Base-by-base conservation (phyloP, 2,888 invertebrate species). In the Seira musarum region DNA sequence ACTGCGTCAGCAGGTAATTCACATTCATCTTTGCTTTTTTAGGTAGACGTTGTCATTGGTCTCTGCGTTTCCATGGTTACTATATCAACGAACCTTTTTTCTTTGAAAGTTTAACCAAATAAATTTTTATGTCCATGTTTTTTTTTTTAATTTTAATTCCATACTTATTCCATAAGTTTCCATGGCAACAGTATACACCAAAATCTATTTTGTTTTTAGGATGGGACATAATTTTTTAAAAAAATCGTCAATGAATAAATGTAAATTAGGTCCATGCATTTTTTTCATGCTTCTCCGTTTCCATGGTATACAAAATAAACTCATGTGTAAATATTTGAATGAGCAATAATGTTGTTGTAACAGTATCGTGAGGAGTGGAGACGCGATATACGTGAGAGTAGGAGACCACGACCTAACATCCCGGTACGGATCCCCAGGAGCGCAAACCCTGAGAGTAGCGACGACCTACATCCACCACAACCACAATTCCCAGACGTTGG, bases 401-500 rank as follows among this genome's bases (percentile, higher is more conserved):
- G 97, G 97, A 0, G 97, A 97, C 89, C 96, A 96, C 88, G 96
- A 97, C 89, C 90, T 97, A 84, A 97, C 96, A 0, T 91, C 95
- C 79, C 96, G 96, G 89, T 95, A 95, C 88, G 96, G 96, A 35
- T 96, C 95, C 85, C 95, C 96, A 0, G 96, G 96, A 10, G 96
- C 96, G 0, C 96, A 96, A 90, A 96, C 96, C 0, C 90, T 96
- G 21, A 91, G 96, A 17, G 96, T 97, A 1, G 95, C 96, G 72
- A 97, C 97, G 71, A 96, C 96, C 0, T 97, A 97, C 89, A 97
- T 97, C 82, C 97, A 97, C 88, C 97, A 97, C 89, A 97, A 97
- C 90, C 97, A 97, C 90, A 97, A 97, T 89, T 95, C 96, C 86
- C 96, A 96, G 89, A 97, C 97, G 0, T 90, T 97, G 85, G 97